Conservation (phyloP, 2,888 invertebrate species). For the Sminthurides aquaticus region DNA sequence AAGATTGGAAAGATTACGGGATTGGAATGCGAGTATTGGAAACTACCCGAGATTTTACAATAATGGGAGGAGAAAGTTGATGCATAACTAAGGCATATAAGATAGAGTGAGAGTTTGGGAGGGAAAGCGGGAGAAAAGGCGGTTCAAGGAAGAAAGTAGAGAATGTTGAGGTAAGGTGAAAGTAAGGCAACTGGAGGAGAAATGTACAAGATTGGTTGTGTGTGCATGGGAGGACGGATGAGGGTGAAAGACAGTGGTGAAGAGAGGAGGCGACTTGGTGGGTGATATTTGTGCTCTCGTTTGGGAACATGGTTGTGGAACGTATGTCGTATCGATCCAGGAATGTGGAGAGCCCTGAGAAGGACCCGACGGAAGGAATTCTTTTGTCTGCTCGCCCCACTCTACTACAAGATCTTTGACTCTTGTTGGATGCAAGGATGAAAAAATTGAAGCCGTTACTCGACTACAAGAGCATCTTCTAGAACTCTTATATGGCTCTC, state of each 20-base stretch:
- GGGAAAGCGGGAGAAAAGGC: not conserved
- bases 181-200: not conserved
- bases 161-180: not conserved
- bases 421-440: constrained; percentile 16
- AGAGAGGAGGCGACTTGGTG: not conserved
- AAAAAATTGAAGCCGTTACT: constrained; percentile 7
- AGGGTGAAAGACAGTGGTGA: not conserved
- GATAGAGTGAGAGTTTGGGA: not conserved
- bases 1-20: too few relatives aligned
- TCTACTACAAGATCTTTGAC: constrained; percentile 20
- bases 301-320: constrained; percentile 4
- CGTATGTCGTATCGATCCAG: constrained; percentile 22
- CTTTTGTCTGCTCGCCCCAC: constrained; percentile 24
- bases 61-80: too few relatives aligned
- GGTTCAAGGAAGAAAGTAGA: too few relatives aligned
- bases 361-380: constrained; percentile 23
- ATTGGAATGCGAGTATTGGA: too few relatives aligned
- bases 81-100: too few relatives aligned
- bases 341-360: constrained; percentile 17
- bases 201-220: not conserved
- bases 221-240: not conserved
- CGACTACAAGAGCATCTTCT: constrained; percentile 6
- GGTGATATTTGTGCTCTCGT: not conserved
- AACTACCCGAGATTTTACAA: too few relatives aligned
- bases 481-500: constrained; percentile 2